Evolutionary conservation across 2,888 invertebrate species (phyloP).

Genomic region (Trachelus stipa): DNA sequence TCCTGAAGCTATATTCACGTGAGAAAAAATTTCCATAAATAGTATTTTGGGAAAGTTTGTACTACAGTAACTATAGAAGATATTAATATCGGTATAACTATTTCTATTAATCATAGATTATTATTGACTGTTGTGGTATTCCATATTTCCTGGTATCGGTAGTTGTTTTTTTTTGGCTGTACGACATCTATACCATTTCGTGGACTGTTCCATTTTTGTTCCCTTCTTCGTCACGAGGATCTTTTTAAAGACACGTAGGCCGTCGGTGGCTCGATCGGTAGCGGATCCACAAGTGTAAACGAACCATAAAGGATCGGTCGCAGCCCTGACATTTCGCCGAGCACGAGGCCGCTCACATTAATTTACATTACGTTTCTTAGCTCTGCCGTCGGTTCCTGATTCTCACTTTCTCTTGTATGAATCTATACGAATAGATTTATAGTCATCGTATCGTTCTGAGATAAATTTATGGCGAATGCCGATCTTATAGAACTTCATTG

Average conservation of each 20-base stretch:
- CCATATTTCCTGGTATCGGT: not conserved
- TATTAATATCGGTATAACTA: not conserved
- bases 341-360: constrained; percentile 31
- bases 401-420: constrained; percentile 24
- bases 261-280: not conserved
- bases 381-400: constrained; percentile 29
- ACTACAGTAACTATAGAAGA: not conserved
- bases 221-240: not conserved
- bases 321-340: constrained; percentile 42
- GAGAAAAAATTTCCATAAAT: not conserved
- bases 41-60: not conserved
- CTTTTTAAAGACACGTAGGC: not conserved
- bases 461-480: not conserved
- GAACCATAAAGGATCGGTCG: constrained; percentile 21
- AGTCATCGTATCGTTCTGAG: not conserved
- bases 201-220: not conserved
- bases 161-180: not conserved
- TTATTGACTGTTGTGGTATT: not conserved
- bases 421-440: not conserved
- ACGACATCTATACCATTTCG: not conserved
- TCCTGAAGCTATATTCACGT: not conserved
- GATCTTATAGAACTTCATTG: not conserved
- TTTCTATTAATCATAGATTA: not conserved
- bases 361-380: constrained; percentile 32
- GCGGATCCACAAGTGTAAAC: constrained; percentile 12